Base-by-base conservation (phyloP, 2,113 vertebrate species). In the Eolophus roseicapilla region DNA sequence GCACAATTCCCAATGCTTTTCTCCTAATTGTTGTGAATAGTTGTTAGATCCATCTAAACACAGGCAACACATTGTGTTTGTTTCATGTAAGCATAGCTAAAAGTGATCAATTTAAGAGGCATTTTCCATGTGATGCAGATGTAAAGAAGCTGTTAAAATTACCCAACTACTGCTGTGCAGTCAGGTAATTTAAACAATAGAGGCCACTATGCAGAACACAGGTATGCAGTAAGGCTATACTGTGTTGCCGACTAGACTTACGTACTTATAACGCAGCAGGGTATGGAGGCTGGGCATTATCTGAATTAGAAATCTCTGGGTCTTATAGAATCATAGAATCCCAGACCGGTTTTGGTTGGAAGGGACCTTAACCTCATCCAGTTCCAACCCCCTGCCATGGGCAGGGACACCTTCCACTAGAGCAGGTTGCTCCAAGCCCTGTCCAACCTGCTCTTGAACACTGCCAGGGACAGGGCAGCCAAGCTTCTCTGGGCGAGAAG, bases 191-290 rank as follows among this genome's bases (percentile, higher is more conserved):
- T 33, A 12, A 60, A 11, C 43, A 33, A 7, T 0, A 57, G 28
- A 62, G 39, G 63, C n/a, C 7, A 5, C 63, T 28, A 16, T 9
- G 76, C 57, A 24, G 81, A 50, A 20, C 73, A 46, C 6, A 12
- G 60, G 7, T 10, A 4, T 0, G 4, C 37, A 23, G 4, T 11
- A 21, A 44, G 17, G n/a, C 39, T 50, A 9, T 0, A 3, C 47
- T 27, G 33, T 24, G 17, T 3, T 53, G n/a, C 39, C 0, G 1
- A 12, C 23, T 24, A 46, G 65, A 63, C 25, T 57, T 23, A 8
- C 2, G 9, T 7, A 9, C 29, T 6, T 27, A 9, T 0, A 23
- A 47, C 49, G 27, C 44, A 35, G 80, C 0, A 31, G 47, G 8
- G 7, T 35, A 3, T 4, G 33, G 8, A 84, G 31, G 43, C 3